Evolutionary conservation across 2,113 vertebrate genomes (phyloP).

Genomic region (Anseranas semipalmata): DNA sequence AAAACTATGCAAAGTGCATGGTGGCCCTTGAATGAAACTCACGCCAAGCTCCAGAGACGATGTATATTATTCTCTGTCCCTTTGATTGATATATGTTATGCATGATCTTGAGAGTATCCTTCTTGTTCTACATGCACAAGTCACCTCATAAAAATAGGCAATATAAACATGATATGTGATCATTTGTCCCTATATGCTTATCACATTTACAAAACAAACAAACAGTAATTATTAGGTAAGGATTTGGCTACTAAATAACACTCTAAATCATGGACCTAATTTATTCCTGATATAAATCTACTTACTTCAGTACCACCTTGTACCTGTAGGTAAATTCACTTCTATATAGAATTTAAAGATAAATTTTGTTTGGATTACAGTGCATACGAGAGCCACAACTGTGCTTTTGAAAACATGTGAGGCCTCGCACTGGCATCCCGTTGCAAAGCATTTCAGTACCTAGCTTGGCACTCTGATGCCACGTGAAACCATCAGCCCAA

Average conservation of each 20-base stretch:
- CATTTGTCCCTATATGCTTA: not conserved
- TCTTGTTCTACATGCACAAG: not conserved
- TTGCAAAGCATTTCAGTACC: not conserved
- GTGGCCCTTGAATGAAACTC: not conserved
- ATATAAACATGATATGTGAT: not conserved
- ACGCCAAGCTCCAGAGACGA: not conserved
- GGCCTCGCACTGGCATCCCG: not conserved
- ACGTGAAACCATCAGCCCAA: not conserved
- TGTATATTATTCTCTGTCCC: not conserved
- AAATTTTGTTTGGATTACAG: not conserved
- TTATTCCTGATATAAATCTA: not conserved
- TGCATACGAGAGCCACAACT: not conserved
- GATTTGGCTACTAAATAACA: not conserved
- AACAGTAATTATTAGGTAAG: not conserved
- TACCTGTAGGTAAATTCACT: not conserved
- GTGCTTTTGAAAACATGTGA: not conserved
- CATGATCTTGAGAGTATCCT: not conserved
- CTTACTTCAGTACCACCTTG: not conserved
- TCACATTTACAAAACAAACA: not conserved
- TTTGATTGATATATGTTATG: not conserved
- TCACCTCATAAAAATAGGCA: not conserved
- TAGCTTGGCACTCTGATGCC: not conserved
- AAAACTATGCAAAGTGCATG: not conserved
- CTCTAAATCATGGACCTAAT: not conserved
- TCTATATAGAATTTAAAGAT: not conserved